Base-by-base conservation (phyloP, 2,113 vertebrate genomes). In the Pandion haliaetus region DNA sequence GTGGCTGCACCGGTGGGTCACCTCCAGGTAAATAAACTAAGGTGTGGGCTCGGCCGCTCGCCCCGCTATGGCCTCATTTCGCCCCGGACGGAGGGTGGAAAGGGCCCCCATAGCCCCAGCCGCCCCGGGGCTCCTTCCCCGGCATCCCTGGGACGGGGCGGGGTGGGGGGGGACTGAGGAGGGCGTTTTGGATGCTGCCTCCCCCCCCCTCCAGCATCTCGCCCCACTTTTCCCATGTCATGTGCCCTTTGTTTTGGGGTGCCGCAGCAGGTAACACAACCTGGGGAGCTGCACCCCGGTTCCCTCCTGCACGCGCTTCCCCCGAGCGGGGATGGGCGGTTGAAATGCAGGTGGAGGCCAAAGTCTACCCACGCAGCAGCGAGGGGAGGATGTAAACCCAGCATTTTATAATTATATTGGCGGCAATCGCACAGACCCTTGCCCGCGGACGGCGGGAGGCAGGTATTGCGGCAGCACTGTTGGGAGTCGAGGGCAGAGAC, bases 351-450 rank as follows among this genome's bases (percentile, higher is more conserved):
- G 29, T 5, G 1, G 73, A 65, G 97, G 86, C 66, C 97, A 97
- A 97, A 97, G 97, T 97, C 96, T 94, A 3, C 52, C 40, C 5
- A 5, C 1, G 1, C 1, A 2, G 54, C 13, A 3, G 81, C 2
- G 2, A 36, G 66, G 57, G 73, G 62, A 93, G 83, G 86, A 52
- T 61, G 49, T 47, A 45, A 76, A 42, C 54, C 71, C 84, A 66
- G 69, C 36, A 1, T 24, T 47, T 80, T 79, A 79, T 87, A 92
- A 87, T 91, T 93, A 94, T 91, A 90, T 95, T 95, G 95, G 38
- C 3, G 42, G 62, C 67, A 93, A 95, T 93, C 24, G 16, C 67
- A 38, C 81, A 47, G 91, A 97, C 89, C 95, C 97, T 97, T 97
- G 96, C 85, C 94, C 91, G 15, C 5, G 0, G 72, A 25, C 0